Base-by-base conservation (phyloP, 2,113 vertebrate species). In the Rhinichthys klamathensis region DNA sequence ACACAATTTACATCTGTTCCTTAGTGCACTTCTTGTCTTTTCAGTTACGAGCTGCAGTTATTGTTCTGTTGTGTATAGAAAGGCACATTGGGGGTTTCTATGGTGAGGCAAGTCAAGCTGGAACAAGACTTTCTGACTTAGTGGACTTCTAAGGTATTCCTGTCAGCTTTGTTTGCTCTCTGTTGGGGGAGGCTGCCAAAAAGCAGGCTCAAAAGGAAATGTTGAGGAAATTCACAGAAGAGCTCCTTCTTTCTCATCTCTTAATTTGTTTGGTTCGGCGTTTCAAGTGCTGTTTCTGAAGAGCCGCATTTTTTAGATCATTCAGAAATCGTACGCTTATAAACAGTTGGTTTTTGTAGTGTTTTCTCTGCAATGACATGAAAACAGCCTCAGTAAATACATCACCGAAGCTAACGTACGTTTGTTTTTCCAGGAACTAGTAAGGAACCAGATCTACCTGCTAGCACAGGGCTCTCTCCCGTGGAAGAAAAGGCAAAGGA, bases 401-500 rank as follows among this genome's bases (percentile, higher is more conserved):
- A 60, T 65, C 35, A 44, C 13, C 0, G 16, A 44, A 74, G 4
- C 60, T 73, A 8, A 51, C 3, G 1, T 46, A 16, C 21, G 27
- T 83, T 15, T 23, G 46, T 83, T 23, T 72, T 49, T 46, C 46
- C 67, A 85, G 93, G 80, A 88, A 56, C 9, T 13, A 3, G 21
- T 27, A 93, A 90, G 88, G 91, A 92, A 0, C 23, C 38, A 0
- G 92, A 92, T 4, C 67, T 70, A 0, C 1, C 38, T 0, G 87
- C 88, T 46, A 23, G 44, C 0, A 2, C 18, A 10, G 82, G 18
- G 12, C 75, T 77, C 0, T 23, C 1, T 15, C 67, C 3, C 2
- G 82, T 63, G 6, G 90, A 92, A 6, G 77, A 72, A 23, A 15
- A 8, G 38, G 86, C 81, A 92, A 94, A 16, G 46, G 93, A 89